Evolutionary conservation across 1,140 invertebrate species (phyloP), one percentile per base, ranked within the genome.

Genomic region (Cheumatopsyche charites): DNA sequence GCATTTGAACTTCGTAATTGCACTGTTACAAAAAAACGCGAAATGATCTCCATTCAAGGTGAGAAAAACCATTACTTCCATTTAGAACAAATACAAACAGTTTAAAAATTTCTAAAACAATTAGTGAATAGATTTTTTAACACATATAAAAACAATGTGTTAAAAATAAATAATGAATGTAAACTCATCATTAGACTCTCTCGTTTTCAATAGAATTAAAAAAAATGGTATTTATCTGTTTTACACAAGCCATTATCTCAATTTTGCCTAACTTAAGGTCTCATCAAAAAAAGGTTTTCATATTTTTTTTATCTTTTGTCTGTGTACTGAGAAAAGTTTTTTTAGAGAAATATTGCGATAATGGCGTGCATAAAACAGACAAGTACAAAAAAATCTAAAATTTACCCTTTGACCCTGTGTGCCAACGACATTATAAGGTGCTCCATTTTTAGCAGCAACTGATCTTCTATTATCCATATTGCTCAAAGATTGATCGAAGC

Each of bases 401-500:
- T 17, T 19, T 75, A 83, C 82, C 79, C 82, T 82, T 75, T 83
- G 82, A 55, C 82, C 17, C 74, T 82, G 70, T 21, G 36, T 49
- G 2, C 26, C 62, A 9, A 83, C 69, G 12, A 79, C 61, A 43
- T 82, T 82, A 0, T 79, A 69, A 1, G 79, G 83, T 0, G 81
- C 80, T 21, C 86, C 86, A 77, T 86, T 86, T 70, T 81, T 85
- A 29, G 85, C 78, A 78, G 78, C 86, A 13, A 87, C 88, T 1
- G 91, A 91, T 73, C 92, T 85, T 73, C 88, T 87, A 71, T 86
- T 87, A 79, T 93, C 92, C 67, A 89, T 76, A 79, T 92, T 92
- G 0, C 91, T 89, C 25, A 94, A 79, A 0, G 92, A 93, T 77
- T 94, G 90, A 70, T 87, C 85, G 77, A 94, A 93, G 45, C 92